Base-by-base conservation (phyloP, 1,140 invertebrate species). In the Sogatella furcifera region DNA sequence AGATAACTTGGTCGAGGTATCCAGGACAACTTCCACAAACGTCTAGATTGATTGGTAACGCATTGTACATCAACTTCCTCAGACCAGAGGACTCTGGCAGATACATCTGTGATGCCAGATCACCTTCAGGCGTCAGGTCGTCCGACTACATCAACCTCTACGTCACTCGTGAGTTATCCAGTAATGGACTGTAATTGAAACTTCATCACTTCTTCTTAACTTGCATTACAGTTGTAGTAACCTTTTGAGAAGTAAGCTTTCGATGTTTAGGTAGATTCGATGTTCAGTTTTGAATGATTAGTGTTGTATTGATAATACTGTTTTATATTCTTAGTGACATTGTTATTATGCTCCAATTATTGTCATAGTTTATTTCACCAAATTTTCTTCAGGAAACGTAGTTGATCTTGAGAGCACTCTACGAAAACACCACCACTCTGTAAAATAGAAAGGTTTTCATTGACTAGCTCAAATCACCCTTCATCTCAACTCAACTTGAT, bases 21-120 rank as follows among this genome's bases (percentile, higher is more conserved):
- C n/a, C 31, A 42, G 77, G 77, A 1, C 73, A 73, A 19, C 71
- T 85, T 38, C 78, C 74, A 11, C 72, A 77, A 4, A 80, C 81
- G 63, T 75, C 79, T 2, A 71, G 76, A 64, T 75, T 76, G 44
- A 70, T 71, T 34, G 81, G 78, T 13, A 76, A 77, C 22, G 64
- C 75, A 8, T 68, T 86, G 24, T 71, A 75, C 46, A 71, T 82
- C 46, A 60, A 66, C 5, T 69, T 72, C 28, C 72, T 77, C 3
- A 69, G 72, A 59, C 67, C 71, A 4, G 70, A 78, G 19, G 81
- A 85, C 69, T 72, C 74, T 24, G 83, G 81, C 13, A 64, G 76
- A 5, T 85, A 85, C 66, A 71, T 79, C 52, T 84, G 82, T 66
- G 76, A 75, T 42, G 78, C 77, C 4, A 67, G 64, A 34, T 74